These are phyloP conservation scores for Elysia chlorotica DNA, from an alignment of 1,140 invertebrate species.

Conservation along the genomic window DNA sequence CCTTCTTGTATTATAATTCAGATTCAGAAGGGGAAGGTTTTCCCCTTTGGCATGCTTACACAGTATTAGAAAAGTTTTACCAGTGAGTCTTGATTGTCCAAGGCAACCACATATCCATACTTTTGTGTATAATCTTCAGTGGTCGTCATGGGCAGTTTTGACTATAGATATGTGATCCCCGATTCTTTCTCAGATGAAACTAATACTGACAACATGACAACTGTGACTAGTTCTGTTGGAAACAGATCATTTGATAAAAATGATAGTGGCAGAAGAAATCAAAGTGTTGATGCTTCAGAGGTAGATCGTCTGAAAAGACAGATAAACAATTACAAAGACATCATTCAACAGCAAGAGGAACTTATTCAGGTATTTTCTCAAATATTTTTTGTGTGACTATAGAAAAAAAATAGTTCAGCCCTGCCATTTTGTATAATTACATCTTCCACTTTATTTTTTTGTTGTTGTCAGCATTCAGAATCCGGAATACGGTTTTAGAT, in stretches of 20 bases:
- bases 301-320: conserved; percentile 44
- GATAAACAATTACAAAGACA: conserved; percentile 48
- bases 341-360: conserved; percentile 55
- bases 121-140: no score
- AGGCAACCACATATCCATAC: no score
- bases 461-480: not conserved
- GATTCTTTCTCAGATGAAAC: not conserved
- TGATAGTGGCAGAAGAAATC: not conserved
- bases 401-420: not conserved
- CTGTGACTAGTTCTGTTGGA: not conserved
- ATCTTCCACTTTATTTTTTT: not conserved
- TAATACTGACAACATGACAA: not conserved
- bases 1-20: no score
- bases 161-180: not conserved
- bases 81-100: no score
- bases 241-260: not conserved
- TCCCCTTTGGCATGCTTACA: no score
- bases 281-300: not conserved
- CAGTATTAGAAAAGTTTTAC: no score
- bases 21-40: no score
- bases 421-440: not conserved
- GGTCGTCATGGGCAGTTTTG: not conserved
- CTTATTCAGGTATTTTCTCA: conserved; percentile 46
- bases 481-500: no score
- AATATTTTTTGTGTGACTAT: not conserved